Base-by-base conservation (phyloP, 2,888 invertebrate genomes). In the Cryptus viduatorius region DNA sequence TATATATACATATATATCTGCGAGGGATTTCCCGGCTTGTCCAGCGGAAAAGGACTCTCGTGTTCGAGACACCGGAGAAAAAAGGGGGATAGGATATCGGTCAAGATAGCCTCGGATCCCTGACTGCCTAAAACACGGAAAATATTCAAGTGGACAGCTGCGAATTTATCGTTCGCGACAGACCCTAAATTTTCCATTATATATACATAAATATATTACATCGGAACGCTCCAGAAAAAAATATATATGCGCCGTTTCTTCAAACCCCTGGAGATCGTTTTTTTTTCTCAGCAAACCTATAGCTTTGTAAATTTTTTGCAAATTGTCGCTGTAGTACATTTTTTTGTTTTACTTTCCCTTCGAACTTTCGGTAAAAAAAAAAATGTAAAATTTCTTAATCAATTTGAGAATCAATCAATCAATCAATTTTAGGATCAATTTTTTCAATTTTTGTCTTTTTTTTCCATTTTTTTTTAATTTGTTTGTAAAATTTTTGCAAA, bases 71-170 rank as follows among this genome's bases (percentile, higher is more conserved):
- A 79, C 81, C 82, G 69, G 61, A n/a, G 61, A n/a, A 31, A 61
- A 61, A 69, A 81, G 79, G 76, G 92, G 90, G 90, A 31, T 14
- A 90, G 87, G 88, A 86, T 89, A 89, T 89, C 89, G 93, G 93
- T 93, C 93, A 93, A 93, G 93, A 93, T 93, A 93, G 91, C 91
- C 90, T 88, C 90, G 90, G 90, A 88, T 91, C 90, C 91, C 88
- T 90, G 91, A 90, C 91, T 90, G 90, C 91, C 92, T 92, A 92
- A 92, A 93, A 92, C 90, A 93, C 90, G 93, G 92, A 93, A 93
- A 93, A 93, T 93, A 93, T 93, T 93, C 92, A 91, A 93, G 92
- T 92, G 92, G 93, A 93, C 93, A 92, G 93, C 92, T 91, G 91
- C 90, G 92, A 93, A 94, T 94, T 93, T 93, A 94, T 93, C 91